A percentile compares a stretch with the other conserved stretches of the same genome.
phyloP scores from a whole-genome alignment of 1,140 invertebrate species.

The Rhizoglyphus robini region DNA sequence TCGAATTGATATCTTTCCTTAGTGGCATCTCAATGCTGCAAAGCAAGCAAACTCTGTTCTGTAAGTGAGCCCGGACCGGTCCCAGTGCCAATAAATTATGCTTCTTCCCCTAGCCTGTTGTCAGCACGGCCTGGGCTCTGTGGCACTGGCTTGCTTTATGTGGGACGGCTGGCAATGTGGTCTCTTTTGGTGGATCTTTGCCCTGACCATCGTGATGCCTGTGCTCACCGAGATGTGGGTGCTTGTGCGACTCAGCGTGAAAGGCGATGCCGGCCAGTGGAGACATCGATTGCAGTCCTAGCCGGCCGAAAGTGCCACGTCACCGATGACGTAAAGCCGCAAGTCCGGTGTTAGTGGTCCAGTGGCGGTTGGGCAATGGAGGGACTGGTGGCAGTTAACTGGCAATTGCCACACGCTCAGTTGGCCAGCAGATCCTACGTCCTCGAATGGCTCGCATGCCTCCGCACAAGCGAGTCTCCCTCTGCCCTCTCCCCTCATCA shows the following conservation, averaged over 20 bases:
- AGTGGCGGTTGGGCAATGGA: too few relatives aligned
- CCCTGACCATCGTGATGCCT: neutral
- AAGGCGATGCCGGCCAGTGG: neutral
- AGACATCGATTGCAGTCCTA: too few relatives aligned
- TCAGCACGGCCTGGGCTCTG: neutral
- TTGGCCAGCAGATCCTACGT: too few relatives aligned
- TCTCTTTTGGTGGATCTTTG: constrained; percentile 15
- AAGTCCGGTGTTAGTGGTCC: too few relatives aligned
- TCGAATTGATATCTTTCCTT: constrained; percentile 3
- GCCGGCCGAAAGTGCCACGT: too few relatives aligned
- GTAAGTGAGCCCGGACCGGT: neutral
- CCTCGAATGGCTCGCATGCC: too few relatives aligned
- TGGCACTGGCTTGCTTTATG: neutral
- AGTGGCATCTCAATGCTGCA: constrained; percentile 5
- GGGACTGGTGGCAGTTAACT: too few relatives aligned
- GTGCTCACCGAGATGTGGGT: neutral
- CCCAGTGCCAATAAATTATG: neutral
- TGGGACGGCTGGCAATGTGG: constrained; percentile 4
- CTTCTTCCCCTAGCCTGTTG: neutral
- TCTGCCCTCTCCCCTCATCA: too few relatives aligned
- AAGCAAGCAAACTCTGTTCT: neutral
- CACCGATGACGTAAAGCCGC: too few relatives aligned
- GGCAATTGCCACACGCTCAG: too few relatives aligned
- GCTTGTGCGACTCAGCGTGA: neutral
- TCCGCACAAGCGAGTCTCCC: too few relatives aligned